A percentile compares a stretch with the other conserved stretches of the same genome.
These are phyloP conservation scores for Synchiropus splendidus DNA, from an alignment of 2,113 vertebrate genomes.

Conservation along the genomic window DNA sequence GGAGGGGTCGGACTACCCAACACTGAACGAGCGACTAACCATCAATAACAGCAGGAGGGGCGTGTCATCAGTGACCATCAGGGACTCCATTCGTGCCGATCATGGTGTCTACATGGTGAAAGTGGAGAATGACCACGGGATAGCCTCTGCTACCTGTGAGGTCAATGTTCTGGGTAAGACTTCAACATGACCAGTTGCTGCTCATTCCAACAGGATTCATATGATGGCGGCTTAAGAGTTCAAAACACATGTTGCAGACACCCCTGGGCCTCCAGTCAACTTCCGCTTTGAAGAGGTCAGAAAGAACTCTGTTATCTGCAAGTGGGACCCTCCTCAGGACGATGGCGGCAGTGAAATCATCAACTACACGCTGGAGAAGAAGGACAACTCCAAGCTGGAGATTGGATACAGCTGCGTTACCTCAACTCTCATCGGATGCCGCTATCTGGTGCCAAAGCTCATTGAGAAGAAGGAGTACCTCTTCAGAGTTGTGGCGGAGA, in stretches of 20 bases:
- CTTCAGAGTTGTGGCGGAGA: conserved; percentile 91
- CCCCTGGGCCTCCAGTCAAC: conserved; percentile 84
- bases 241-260: conserved; percentile 63
- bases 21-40: conserved; percentile 77
- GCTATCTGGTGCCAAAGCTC: conserved; percentile 83
- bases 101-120: conserved; percentile 87
- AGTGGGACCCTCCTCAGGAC: conserved; percentile 92
- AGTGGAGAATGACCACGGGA: conserved; percentile 88
- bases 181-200: background rate
- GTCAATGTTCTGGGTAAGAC: conserved; percentile 85
- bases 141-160: conserved; percentile 81
- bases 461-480: conserved; percentile 95
- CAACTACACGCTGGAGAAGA: conserved; percentile 92
- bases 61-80: conserved; percentile 72
- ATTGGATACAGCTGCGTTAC: conserved; percentile 84
- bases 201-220: background rate
- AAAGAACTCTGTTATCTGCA: conserved; percentile 85
- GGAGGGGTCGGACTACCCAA: conserved; percentile 77
- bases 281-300: conserved; percentile 87
- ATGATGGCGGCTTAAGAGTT: background rate
- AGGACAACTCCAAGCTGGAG: conserved; percentile 91
- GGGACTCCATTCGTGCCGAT: conserved; percentile 78
- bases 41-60: conserved; percentile 80
- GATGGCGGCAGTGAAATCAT: conserved; percentile 96
- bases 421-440: conserved; percentile 82